Base-by-base conservation (phyloP, 1,140 invertebrate species). In the Cydia splendana region DNA sequence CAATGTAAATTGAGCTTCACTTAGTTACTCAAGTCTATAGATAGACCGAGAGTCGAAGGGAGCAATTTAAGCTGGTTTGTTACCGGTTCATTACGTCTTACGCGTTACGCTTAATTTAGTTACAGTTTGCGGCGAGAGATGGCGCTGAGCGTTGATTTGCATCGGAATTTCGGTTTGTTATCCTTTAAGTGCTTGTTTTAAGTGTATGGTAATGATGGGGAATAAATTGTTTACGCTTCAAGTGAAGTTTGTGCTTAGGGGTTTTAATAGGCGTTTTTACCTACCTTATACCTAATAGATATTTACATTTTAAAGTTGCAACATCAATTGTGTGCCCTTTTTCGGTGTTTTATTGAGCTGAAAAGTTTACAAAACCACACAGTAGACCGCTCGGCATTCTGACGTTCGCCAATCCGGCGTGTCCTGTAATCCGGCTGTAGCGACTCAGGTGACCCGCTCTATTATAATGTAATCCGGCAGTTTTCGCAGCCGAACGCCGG, bases 241-340 rank as follows among this genome's bases (percentile, higher is more conserved):
- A 51, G 34, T 75, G 20, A 57, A 74, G n/a, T 51, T 67, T 73
- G 9, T 67, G 24, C n/a, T 24, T 28, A 74, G 67, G 6, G 76
- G 76, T 42, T 42, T 42, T 42, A 10, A 30, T 30, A 30, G 30
- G 30, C 30, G 30, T 30, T 30, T 30, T 30, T 30, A 30, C 30
- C 30, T 24, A 24, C 24, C 24, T 24, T 24, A 24, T 24, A 24
- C 24, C 0, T 30, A 30, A 30, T 30, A 30, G 30, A 4, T 30
- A 24, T 24, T 24, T 0, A 24, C 24, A 34, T 34, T 34, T 34
- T 34, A 34, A 6, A 34, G 30, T 34, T 34, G 6, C 30, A 34
- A 34, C 4, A 2, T 34, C 1, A 34, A 34, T 34, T 34, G 4
- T 34, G 30, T 34, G 6, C 30, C 30, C 3, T 34, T 5, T 34